Evolutionary conservation across 2,797 vertebrate genomes (phyloP), one percentile per base, ranked within the genome.

Genomic region (Hippocampus kuda): DNA sequence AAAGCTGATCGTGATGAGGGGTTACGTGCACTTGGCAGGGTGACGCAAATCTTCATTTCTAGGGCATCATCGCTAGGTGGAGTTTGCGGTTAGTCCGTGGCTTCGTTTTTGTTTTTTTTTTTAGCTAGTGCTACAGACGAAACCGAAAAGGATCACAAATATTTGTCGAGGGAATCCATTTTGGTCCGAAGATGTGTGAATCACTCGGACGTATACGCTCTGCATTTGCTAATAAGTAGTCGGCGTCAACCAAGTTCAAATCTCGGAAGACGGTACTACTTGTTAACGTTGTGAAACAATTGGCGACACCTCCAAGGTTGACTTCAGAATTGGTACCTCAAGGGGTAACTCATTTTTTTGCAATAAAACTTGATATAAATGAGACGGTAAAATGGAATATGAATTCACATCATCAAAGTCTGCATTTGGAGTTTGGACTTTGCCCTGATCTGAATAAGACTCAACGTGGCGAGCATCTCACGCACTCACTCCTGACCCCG

Each of bases 401-500:
- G 27, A 3, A 18, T 38, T 0, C 4, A n/a, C 54, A 26, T 56
- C 11, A 26, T 56, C 8, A 1, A 1, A 57, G 56, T 27, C 24
- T 15, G 53, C 53, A 54, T 54, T 54, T 12, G 13, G 56, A 27
- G 56, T 59, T 27, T 16, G 26, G 56, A 27, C 2, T 59, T n/a
- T 59, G 27, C 56, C 24, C 5, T 24, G 26, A 15, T 4, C 24
- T 6, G 5, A 22, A 54, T 54, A 22, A 54, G 18, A 41, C 20
- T 62, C 38, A 62, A n/a, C 6, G 61, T 12, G 38, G 12, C 13
- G 5, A 46, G 5, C 27, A 42, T 42, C 22, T 24, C 16, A 48
- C 10, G 42, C n/a, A 68, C 70, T 70, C 74, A 70, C 61, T 30
- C 24, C 12, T 16, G 8, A 73, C 72, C 68, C 26, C 51, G 66